Evolutionary conservation across 2,797 vertebrate genomes (phyloP).

Genomic region (Moxostoma hubbsi): DNA sequence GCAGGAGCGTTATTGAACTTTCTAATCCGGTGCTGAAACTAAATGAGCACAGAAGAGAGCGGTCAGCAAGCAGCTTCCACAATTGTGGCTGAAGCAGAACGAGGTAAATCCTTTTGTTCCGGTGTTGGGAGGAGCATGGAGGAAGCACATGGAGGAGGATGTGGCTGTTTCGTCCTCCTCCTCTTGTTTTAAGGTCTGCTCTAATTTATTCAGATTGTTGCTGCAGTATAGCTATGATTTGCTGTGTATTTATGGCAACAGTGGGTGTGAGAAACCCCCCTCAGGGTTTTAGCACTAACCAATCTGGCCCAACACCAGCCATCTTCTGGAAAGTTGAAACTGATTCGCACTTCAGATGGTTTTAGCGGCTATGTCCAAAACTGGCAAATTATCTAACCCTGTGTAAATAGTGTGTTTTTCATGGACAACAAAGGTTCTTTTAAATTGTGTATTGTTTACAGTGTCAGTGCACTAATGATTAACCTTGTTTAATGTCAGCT

Average conservation of each 20-base stretch:
- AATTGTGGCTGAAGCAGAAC: conserved; percentile 19
- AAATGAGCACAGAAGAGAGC: conserved; percentile 36
- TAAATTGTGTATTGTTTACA: not conserved
- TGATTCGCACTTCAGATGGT: conserved; percentile 25
- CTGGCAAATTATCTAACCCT: not conserved
- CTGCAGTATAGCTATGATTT: conserved; percentile 36
- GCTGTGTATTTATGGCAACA: conserved; percentile 42
- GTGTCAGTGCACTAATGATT: not conserved
- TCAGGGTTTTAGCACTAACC: conserved; percentile 14
- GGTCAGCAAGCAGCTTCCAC: conserved; percentile 40
- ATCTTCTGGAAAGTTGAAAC: conserved; percentile 11
- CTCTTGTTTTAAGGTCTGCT: conserved; percentile 27
- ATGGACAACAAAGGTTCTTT: not conserved
- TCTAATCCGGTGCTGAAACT: conserved; percentile 45
- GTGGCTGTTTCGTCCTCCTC: conserved; percentile 10
- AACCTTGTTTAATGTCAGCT: not conserved
- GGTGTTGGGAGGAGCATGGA: conserved; percentile 35
- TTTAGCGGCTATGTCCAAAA: not conserved
- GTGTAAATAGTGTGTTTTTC: not conserved
- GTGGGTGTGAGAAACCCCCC: conserved; percentile 18
- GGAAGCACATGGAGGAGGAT: conserved; percentile 32
- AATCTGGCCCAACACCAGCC: not conserved
- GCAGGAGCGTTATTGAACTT: conserved; percentile 43
- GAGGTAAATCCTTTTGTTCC: conserved; percentile 46
- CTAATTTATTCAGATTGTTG: conserved; percentile 51